Conservation (phyloP, 2,797 vertebrate species). For the Synanceia verrucosa region DNA sequence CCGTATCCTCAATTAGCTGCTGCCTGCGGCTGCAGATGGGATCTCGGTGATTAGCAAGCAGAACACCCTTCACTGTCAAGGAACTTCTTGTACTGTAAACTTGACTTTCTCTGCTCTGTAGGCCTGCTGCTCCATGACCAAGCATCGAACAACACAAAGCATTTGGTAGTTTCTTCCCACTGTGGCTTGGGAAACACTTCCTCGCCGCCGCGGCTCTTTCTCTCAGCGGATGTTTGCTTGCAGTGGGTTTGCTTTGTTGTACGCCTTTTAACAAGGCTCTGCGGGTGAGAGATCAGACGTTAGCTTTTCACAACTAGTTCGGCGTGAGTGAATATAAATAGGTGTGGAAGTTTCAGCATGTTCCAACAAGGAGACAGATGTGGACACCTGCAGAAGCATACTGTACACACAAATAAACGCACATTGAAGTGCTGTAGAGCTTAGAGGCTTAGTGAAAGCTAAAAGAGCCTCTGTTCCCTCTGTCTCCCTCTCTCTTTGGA, state of each 20-base stretch:
- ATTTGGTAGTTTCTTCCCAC: constrained; percentile 3
- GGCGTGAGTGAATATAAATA: constrained; percentile 29
- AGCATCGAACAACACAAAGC: not conserved
- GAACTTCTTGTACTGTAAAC: constrained; percentile 28
- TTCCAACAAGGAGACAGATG: constrained; percentile 13
- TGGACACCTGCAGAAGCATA: not conserved
- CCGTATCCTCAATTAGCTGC: constrained; percentile 59
- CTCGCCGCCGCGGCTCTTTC: not conserved
- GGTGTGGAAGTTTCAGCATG: constrained; percentile 4
- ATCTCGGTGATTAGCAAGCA: constrained; percentile 44
- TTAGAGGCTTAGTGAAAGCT: not conserved
- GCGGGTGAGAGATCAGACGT: constrained; percentile 29
- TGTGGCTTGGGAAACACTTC: not conserved
- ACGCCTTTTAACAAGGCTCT: constrained; percentile 32
- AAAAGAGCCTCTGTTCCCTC: not conserved
- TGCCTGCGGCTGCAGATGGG: constrained; percentile 47
- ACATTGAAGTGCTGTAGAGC: not conserved
- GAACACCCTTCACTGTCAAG: constrained; percentile 3
- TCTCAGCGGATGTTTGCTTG: constrained; percentile 30
- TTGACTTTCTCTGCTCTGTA: constrained; percentile 4
- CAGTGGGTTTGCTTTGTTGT: constrained; percentile 39
- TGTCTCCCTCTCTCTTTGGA: not conserved
- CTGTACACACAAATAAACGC: not conserved
- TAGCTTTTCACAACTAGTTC: constrained; percentile 15
- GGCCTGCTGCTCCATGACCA: constrained; percentile 1